Percentiles rank a stretch among this genome's conserved stretches.
Conservation (phyloP, 2,888 invertebrate genomes). For the Notocelia uddmanniana region DNA sequence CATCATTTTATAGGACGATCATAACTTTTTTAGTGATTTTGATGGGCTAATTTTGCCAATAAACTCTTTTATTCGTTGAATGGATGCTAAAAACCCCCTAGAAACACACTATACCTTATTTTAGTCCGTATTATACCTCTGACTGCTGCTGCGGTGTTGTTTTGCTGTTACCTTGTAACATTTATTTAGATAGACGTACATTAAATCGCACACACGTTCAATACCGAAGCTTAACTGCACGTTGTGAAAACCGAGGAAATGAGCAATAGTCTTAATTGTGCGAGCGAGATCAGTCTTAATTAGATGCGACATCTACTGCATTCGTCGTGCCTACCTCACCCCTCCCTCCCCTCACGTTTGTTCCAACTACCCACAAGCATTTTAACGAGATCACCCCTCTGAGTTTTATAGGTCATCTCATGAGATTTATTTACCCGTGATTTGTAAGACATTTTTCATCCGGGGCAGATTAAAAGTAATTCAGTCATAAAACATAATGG, state of each 20-base stretch:
- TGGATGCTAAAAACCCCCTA: too few relatives aligned
- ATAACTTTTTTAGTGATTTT: too few relatives aligned
- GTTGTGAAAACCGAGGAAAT: conserved; percentile 23
- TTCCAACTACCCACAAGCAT: conserved; percentile 78
- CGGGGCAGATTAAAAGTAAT: conserved; percentile 72
- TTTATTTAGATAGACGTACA: not conserved
- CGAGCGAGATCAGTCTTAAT: conserved; percentile 78
- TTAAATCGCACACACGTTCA: not conserved
- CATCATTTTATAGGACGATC: too few relatives aligned
- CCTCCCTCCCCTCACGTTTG: conserved; percentile 55
- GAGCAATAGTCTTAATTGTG: conserved; percentile 73
- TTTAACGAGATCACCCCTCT: conserved; percentile 79
- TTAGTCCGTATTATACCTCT: too few relatives aligned
- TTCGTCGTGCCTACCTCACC: conserved; percentile 49
- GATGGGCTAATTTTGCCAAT: too few relatives aligned
- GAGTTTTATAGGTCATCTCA: conserved; percentile 80
- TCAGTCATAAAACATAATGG: conserved; percentile 75
- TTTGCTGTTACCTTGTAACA: not conserved
- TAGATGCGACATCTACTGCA: conserved; percentile 69
- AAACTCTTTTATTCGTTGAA: too few relatives aligned
- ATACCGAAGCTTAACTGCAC: not conserved
- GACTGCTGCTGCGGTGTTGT: not conserved
- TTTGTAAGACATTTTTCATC: conserved; percentile 75
- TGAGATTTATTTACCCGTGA: conserved; percentile 77
- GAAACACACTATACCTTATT: too few relatives aligned